Evolutionary conservation across 2,888 invertebrate species (phyloP).

Genomic region (Rhagium mordax): DNA sequence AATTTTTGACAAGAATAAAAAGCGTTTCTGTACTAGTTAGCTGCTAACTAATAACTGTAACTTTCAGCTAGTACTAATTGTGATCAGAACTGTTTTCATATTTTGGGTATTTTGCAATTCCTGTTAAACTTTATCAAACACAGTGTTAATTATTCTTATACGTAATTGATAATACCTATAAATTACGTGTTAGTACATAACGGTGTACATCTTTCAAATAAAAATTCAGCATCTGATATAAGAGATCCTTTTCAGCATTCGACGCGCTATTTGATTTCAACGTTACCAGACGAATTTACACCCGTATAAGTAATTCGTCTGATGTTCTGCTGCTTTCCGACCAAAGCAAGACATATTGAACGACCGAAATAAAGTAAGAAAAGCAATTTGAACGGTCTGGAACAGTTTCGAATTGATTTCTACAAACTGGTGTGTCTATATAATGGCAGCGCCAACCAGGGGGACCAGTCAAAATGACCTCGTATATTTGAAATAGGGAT

Average conservation of each 20-base stretch:
- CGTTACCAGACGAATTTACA: slow-evolving; percentile 23
- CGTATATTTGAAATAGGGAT: slow-evolving; percentile 61
- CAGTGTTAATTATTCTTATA: background rate
- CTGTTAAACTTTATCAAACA: no score
- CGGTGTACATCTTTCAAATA: background rate
- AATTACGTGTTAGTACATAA: background rate
- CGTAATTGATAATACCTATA: background rate
- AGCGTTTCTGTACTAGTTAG: no score
- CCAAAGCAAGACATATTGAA: slow-evolving; percentile 63
- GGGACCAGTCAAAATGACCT: slow-evolving; percentile 59
- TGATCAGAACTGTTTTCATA: no score
- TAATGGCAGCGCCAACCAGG: slow-evolving; percentile 46
- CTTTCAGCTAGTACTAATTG: no score
- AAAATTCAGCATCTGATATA: background rate
- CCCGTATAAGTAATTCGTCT: slow-evolving; percentile 39
- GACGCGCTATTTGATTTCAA: background rate
- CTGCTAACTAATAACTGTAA: no score
- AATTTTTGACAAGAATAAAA: no score
- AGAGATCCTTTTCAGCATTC: background rate
- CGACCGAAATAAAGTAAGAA: slow-evolving; percentile 66
- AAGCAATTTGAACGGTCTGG: slow-evolving; percentile 67
- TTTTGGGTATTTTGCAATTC: no score
- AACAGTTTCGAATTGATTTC: slow-evolving; percentile 67
- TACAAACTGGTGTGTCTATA: slow-evolving; percentile 61
- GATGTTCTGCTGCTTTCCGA: slow-evolving; percentile 46